Conservation (phyloP, 2,888 invertebrate species). For the Cephus pulcher region DNA sequence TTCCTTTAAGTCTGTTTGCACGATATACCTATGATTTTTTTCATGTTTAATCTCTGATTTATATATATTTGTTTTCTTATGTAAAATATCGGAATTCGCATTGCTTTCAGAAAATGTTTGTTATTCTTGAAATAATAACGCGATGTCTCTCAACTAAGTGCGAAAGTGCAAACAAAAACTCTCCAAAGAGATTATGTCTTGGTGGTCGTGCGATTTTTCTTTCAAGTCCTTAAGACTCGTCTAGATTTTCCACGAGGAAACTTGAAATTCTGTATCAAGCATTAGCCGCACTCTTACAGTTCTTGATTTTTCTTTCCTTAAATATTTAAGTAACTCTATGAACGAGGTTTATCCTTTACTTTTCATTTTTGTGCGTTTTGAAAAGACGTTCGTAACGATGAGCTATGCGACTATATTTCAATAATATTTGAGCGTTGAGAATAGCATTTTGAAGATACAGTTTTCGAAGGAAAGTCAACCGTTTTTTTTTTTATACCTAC, state of each 20-base stretch:
- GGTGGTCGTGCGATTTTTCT: not conserved
- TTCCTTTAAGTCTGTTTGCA: not conserved
- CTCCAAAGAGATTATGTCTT: not conserved
- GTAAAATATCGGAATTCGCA: not conserved
- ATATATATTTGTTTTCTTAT: not conserved
- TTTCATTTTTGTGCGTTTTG: not conserved
- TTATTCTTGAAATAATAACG: conserved; percentile 1
- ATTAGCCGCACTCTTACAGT: not conserved
- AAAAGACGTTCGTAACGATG: not conserved
- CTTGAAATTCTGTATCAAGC: not conserved
- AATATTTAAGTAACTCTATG: not conserved
- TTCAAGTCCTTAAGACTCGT: not conserved
- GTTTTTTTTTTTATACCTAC: not conserved
- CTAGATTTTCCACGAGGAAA: not conserved
- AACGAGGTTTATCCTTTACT: not conserved
- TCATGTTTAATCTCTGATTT: not conserved
- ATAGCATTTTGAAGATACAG: not conserved
- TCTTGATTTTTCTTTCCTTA: not conserved
- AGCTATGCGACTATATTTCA: not conserved
- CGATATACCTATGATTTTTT: not conserved
- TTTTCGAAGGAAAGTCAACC: not conserved
- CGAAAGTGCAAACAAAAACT: conserved; percentile 4
- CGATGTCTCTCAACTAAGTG: conserved; percentile 1
- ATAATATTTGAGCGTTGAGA: not conserved
- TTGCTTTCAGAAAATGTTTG: conserved; percentile 11